Conservation (phyloP, 1,140 invertebrate genomes). For the Conus betulinus region DNA sequence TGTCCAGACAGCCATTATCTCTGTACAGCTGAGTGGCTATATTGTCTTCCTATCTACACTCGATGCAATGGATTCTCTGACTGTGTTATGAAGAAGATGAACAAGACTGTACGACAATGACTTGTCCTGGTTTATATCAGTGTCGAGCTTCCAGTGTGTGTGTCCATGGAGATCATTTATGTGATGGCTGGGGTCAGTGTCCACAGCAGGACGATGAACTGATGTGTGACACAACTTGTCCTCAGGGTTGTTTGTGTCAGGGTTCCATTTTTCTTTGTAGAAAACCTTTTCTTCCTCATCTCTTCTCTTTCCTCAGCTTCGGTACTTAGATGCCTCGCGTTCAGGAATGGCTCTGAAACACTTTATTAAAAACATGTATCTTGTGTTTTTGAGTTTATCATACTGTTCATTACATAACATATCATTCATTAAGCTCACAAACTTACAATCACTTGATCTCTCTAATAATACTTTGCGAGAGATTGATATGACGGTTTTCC, state of each 20-base stretch:
- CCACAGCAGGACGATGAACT: slow-evolving; percentile 41
- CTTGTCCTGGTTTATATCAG: slow-evolving; percentile 31
- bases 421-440: neutral
- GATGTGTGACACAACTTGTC: slow-evolving; percentile 24
- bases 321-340: neutral
- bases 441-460: slow-evolving; percentile 20
- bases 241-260: slow-evolving; percentile 49
- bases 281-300: neutral
- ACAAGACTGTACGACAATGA: neutral
- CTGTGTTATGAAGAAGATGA: slow-evolving; percentile 1
- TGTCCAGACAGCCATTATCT: neutral
- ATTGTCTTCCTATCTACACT: slow-evolving; percentile 5
- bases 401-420: neutral
- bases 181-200: slow-evolving; percentile 36
- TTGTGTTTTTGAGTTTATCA: neutral
- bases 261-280: slow-evolving; percentile 12
- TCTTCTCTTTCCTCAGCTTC: neutral
- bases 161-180: slow-evolving; percentile 22
- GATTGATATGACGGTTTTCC: slow-evolving; percentile 1
- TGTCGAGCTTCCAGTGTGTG: slow-evolving; percentile 32
- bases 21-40: neutral
- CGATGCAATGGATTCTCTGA: slow-evolving; percentile 26
- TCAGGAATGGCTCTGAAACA: neutral
- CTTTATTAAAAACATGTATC: neutral
- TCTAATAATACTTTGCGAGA: slow-evolving; percentile 20